Evolutionary conservation across 2,888 invertebrate species (phyloP), one percentile per base, ranked within the genome.

Genomic region (Nineta flava): DNA sequence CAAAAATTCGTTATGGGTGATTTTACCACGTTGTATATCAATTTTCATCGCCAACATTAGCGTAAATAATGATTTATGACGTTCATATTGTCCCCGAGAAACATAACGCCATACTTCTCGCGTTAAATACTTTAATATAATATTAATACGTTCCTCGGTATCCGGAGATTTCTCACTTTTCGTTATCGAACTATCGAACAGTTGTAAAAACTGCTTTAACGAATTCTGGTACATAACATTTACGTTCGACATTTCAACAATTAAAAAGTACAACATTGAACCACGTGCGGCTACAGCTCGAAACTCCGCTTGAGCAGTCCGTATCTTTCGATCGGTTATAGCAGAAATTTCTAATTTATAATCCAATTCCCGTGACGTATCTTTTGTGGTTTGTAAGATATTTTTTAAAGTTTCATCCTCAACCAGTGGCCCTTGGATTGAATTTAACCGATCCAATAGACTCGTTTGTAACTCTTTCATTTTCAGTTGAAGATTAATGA

Each of bases 221-320:
- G 91, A 87, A 0, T 88, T 91, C 67, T 92, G 92, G 59, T 92
- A 92, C 91, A 91, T 92, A 58, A 75, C 76, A 65, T 91, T 90
- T 0, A 91, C 91, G 62, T 83, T 76, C 2, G 87, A 76, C 90
- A 92, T 90, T 61, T 86, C 87, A 60, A 85, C 86, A 48, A 90
- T 79, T 52, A 91, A 69, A 64, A 91, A 92, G 60, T 91, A 92
- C 6, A 91, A 68, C 7, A 90, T 87, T 51, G 88, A 88, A 2
- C 90, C 90, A 19, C 90, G 74, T 0, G 83, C 82, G 1, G 90
- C 90, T 1, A 91, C 87, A 0, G 86, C 82, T 60, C 67, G 55
- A 63, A 84, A 91, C 66, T 90, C 88, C 64, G 91, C 90, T 49
- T 90, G 75, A 0, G 90, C 88, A 2, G 74, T 65, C 62, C 88